Conservation (phyloP, 2,113 vertebrate species). For the Pelusios castaneus region DNA sequence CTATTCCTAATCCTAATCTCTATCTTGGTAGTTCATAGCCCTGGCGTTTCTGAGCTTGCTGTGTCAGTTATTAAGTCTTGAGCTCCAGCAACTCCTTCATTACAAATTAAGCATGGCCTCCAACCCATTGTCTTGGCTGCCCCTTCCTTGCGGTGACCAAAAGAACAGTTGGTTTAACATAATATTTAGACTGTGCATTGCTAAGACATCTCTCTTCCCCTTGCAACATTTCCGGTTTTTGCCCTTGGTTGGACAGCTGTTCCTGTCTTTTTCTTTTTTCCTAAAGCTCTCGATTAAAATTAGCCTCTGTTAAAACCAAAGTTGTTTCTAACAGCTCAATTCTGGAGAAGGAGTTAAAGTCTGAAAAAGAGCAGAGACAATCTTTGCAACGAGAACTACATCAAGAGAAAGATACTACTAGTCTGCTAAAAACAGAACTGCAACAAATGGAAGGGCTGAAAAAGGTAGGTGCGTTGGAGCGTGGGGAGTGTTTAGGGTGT, state of each 20-base stretch:
- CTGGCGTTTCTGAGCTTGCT: no score
- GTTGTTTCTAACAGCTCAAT: slow-evolving; percentile 77
- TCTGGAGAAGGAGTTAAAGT: slow-evolving; percentile 90
- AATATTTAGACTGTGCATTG: neutral
- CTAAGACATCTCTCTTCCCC: neutral
- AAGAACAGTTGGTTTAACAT: neutral
- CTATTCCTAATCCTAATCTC: neutral
- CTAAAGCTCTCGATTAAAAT: neutral
- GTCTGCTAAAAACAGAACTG: slow-evolving; percentile 89
- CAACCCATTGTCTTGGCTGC: neutral
- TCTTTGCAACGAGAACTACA: slow-evolving; percentile 88
- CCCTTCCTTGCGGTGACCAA: neutral
- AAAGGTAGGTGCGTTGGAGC: slow-evolving; percentile 64
- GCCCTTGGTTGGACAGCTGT: neutral
- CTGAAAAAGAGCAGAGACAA: slow-evolving; percentile 92
- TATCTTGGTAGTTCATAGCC: no score
- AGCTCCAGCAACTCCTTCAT: no score
- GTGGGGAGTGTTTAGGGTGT: neutral
- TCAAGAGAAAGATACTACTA: slow-evolving; percentile 88
- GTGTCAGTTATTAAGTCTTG: no score
- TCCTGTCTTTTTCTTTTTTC: slow-evolving; percentile 1
- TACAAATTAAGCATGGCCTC: neutral
- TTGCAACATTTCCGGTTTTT: slow-evolving; percentile 5
- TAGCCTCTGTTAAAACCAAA: slow-evolving; percentile 10
- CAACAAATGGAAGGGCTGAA: slow-evolving; percentile 93